Base-by-base conservation (phyloP, 2,797 vertebrate species). In the Sparus aurata region DNA sequence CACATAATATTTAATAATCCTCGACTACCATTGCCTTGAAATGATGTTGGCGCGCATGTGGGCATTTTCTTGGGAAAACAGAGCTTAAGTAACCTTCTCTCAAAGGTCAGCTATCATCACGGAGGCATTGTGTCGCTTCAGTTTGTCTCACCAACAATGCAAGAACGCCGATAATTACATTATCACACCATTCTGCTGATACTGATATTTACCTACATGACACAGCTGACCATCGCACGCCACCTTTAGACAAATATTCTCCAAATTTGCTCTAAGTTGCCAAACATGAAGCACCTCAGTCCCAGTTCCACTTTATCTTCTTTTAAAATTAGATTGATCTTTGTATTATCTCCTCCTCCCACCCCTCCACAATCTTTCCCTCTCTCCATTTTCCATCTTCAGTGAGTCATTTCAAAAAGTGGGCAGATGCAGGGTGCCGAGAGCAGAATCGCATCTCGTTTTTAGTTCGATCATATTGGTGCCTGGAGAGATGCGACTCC, bases 391-490 rank as follows among this genome's bases (percentile, higher is more conserved):
- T 60, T 54, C 22, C 17, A 25, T 74, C 23, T 60, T 73, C 18
- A 49, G 18, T 71, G 69, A 73, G 27, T 67, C 43, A 64, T 70
- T 72, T 58, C 20, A 47, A 67, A 73, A 74, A 15, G 55, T 49
- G 38, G 46, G 64, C 20, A 58, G 25, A 66, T 47, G 20, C 50
- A 57, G 7, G 16, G 6, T 68, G n/a, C 43, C 41, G 57, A 53
- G 65, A 27, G 27, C 10, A 58, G 64, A 65, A 68, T 63, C 60
- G 30, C 23, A 59, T 69, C 4, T 57, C 23, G 23, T 73, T 77
- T 77, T 77, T 38, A 59, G 9, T 53, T 38, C 41, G 12, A 55
- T 55, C 49, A 11, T 3, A 59, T 52, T 54, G 23, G 9, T 71
- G 49, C 60, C 62, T n/a, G 67, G 46, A 68, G 53, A 67, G 69